Conservation (phyloP, 2,797 vertebrate species). For the Peromyscus eremicus region DNA sequence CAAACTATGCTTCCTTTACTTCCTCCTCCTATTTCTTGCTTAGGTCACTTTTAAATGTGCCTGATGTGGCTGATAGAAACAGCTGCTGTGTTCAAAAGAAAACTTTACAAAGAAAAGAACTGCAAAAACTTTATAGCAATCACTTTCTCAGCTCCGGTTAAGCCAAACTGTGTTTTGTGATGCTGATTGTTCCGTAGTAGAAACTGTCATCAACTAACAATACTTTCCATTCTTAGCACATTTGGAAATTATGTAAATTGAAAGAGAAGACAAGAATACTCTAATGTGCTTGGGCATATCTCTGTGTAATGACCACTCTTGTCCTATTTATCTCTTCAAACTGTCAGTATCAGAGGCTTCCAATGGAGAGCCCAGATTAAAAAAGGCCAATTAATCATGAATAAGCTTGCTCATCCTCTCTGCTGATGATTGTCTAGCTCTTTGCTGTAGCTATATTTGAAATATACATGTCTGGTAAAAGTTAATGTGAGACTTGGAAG, state of each 20-base stretch:
- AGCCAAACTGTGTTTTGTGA: slow-evolving; percentile 61
- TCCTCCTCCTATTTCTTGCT: background rate
- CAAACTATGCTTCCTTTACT: background rate
- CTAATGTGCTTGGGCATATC: slow-evolving; percentile 57
- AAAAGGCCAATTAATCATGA: slow-evolving; percentile 73
- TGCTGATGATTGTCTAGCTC: slow-evolving; percentile 54
- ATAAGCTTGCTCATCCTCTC: slow-evolving; percentile 52
- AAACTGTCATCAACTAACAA: slow-evolving; percentile 72
- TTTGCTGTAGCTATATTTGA: slow-evolving; percentile 61
- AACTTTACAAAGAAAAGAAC: slow-evolving; percentile 38
- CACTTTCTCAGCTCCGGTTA: slow-evolving; percentile 25
- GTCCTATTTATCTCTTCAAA: slow-evolving; percentile 69
- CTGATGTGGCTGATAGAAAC: slow-evolving; percentile 5
- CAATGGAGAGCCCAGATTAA: slow-evolving; percentile 61
- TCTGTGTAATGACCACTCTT: slow-evolving; percentile 73
- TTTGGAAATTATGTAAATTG: slow-evolving; percentile 78
- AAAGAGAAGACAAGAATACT: slow-evolving; percentile 70
- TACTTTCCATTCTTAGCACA: slow-evolving; percentile 78
- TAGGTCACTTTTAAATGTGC: background rate
- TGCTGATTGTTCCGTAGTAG: slow-evolving; percentile 69
- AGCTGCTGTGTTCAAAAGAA: slow-evolving; percentile 32
- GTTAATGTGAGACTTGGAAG: slow-evolving; percentile 51
- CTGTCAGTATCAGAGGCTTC: slow-evolving; percentile 65
- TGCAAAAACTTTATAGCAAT: slow-evolving; percentile 1
- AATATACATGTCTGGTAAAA: slow-evolving; percentile 53